Base-by-base conservation (phyloP, 2,797 vertebrate genomes). In the Staurois parvus region DNA sequence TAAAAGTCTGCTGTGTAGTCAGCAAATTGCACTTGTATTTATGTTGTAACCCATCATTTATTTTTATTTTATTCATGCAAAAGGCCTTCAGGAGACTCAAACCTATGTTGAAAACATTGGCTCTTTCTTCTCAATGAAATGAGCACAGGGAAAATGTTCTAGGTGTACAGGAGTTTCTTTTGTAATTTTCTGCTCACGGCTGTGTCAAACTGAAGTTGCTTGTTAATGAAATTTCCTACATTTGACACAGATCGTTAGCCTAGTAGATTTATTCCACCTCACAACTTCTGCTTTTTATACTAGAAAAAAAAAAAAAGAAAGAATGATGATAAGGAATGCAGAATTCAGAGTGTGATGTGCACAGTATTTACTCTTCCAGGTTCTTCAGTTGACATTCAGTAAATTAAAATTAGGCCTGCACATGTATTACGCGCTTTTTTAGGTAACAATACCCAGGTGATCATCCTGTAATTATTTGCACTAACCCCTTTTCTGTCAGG, bases 171-270 rank as follows among this genome's bases (percentile, higher is more conserved):
- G 34, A 28, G 45, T 72, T 42, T 79, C 45, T 34, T 85, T 81
- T 81, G 28, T 76, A 59, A 76, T 76, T 67, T 81, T 76, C 45
- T 70, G 84, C 78, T 81, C 76, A 73, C 12, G 32, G 72, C 72
- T 59, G 72, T 85, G 59, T 81, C 62, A 81, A 28, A 70, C 72
- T 81, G 66, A 59, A 70, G 84, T 70, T 64, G 67, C 85, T 66
- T 82, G 67, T 81, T 82, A 86, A 86, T 86, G 74, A 83, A 52
- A 86, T 83, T 83, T 78, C 79, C 75, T 73, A 73, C 59, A 86
- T 86, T 78, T 83, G 40, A 78, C 85, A 86, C 74, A 82, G 75
- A 73, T 78, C 74, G 26, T 83, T 73, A 81, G 52, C 72, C 8
- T 4, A 13, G 29, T 64, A 78, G 85, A 83, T 83, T 83, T 73